phyloP scores from a whole-genome alignment of 2,797 vertebrate species.

The Dermochelys coriacea region DNA sequence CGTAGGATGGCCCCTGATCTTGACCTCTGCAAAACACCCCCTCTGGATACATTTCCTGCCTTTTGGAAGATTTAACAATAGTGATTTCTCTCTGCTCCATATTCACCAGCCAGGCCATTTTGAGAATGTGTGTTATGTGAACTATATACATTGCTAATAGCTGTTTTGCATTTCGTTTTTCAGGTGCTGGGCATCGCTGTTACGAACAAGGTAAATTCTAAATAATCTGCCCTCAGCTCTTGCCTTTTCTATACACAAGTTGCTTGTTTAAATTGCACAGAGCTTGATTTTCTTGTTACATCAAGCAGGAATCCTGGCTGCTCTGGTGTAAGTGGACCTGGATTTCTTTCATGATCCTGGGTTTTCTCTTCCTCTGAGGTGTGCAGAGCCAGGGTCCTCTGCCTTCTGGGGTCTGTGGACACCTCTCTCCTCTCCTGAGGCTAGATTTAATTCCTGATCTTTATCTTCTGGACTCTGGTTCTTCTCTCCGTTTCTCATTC shows the following conservation, averaged over 20 bases:
- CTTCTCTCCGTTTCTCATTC: not conserved
- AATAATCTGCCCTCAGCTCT: not conserved
- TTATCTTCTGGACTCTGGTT: not conserved
- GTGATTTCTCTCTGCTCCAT: too few relatives aligned
- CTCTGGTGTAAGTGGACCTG: not conserved
- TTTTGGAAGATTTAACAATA: too few relatives aligned
- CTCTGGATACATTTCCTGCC: too few relatives aligned
- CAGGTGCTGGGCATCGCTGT: conserved; percentile 66
- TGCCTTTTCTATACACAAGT: not conserved
- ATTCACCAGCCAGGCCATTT: too few relatives aligned
- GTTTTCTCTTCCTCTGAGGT: not conserved
- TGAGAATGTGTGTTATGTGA: too few relatives aligned
- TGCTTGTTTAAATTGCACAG: not conserved
- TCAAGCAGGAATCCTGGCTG: not conserved
- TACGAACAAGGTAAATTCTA: conserved; percentile 60
- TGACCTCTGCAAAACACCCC: too few relatives aligned
- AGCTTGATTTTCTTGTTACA: not conserved
- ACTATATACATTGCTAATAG: not conserved
- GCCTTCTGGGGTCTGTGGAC: not conserved
- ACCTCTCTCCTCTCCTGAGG: too few relatives aligned
- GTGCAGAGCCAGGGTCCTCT: not conserved
- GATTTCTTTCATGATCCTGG: not conserved
- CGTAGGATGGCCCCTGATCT: too few relatives aligned
- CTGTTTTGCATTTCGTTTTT: conserved; percentile 43
- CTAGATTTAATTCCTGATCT: not conserved